Base-by-base conservation (phyloP, 1,140 invertebrate species). In the Diorhabda elongata region DNA sequence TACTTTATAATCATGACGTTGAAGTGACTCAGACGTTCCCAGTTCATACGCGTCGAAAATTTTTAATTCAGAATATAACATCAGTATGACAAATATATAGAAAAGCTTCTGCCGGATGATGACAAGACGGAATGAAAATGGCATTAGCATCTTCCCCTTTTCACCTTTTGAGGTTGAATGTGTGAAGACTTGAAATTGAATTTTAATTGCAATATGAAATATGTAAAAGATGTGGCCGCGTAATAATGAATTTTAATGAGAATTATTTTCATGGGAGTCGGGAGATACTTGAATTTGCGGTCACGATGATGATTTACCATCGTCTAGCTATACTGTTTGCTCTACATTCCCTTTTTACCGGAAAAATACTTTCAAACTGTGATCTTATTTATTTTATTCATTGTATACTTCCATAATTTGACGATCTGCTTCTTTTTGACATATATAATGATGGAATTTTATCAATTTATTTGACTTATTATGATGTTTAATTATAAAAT, bases 1-100 rank as follows among this genome's bases (percentile, higher is more conserved):
- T 64, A 64, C 63, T 64, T 64, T 64, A 64, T 64, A 64, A 64
- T 64, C 63, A 64, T 64, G 43, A 43, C 61, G 45, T n/a, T 41
- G 52, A 56, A 64, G 63, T 64, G 63, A 64, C 63, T 56, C 63
- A 64, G 63, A 64, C 63, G 45, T 57, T 11, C 63, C 47, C 41
- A 64, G 63, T 64, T 64, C 63, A 52, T 64, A 52, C 63, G 63
- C 63, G 63, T 8, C 56, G 45, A 44, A 64, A 7, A 64, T 64
- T 64, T 64, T 64, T 64, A 56, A 64, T 56, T 52, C 47, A 52
- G 4, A 3, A n/a, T 52, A 52, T 52, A 52, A 6, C 47, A 52
- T n/a, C 4, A 52, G 6, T n/a, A 52, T n/a, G 47, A 52, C 47
- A 52, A 52, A 52, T 52, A 52, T 52, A 52, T 52, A n/a, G 47